Base-by-base conservation (phyloP, 2,888 invertebrate species). In the Pseudolycoriella hygida region DNA sequence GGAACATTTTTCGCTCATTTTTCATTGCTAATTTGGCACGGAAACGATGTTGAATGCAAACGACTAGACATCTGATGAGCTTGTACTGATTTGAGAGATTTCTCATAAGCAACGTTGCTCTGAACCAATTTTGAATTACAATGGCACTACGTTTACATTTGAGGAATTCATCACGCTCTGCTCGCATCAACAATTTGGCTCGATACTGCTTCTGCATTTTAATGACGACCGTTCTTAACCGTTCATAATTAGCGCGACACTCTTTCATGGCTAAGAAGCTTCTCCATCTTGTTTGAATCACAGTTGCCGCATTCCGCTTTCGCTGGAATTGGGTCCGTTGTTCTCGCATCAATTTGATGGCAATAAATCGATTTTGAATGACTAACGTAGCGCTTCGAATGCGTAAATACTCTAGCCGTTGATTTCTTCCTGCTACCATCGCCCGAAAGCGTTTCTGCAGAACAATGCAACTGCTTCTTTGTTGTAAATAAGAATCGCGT, bases 371-470 rank as follows among this genome's bases (percentile, higher is more conserved):
- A 3, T 17, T 30, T 15, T 43, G 51, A 30, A 51, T 46, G 18
- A 34, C 30, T 15, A 37, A 15, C 11, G 53, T 53, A 4, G 55
- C 52, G 50, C n/a, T 1, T 17, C 10, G 45, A 47, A 52, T 53
- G 53, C 54, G 41, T 49, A 48, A 6, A 32, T 43, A 55, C 10
- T 41, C 14, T 14, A 43, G 14, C 17, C 49, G 25, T 15, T 52
- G 17, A n/a, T 25, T 34, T 50, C 49, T 50, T 53, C 55, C 56
- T 30, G 70, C 66, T 52, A 72, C 53, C 54, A 67, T 64, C 42
- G 74, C 70, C 53, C 74, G 66, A 39, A 67, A 58, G 25, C 57
- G 49, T 10, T 71, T 59, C 53, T 71, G 69, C 48, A 74, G 49
- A 10, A 49, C 45, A 8, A 52, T 4, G 4, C 48, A 40, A 6